phyloP scores from a whole-genome alignment of 2,888 invertebrate species.

The Leptinotarsa rubiginosa region DNA sequence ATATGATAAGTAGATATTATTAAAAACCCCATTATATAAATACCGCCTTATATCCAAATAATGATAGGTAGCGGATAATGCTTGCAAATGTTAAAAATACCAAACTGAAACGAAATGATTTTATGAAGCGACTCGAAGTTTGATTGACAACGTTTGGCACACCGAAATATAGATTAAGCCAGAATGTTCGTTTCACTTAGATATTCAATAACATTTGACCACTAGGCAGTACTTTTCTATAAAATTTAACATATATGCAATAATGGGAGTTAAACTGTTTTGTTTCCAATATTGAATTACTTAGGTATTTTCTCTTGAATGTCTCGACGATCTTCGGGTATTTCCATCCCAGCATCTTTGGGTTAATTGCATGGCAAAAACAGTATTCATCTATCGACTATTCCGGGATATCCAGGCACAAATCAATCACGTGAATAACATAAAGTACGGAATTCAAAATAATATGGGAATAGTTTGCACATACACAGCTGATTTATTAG shows the following conservation, averaged over 20 bases:
- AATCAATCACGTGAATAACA: constrained; percentile 20
- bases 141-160: constrained; percentile 11
- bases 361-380: constrained; percentile 5
- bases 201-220: not conserved
- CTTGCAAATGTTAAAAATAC: constrained; percentile 1
- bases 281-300: constrained; percentile 9
- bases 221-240: constrained; percentile 5
- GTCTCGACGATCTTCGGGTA: constrained; percentile 5
- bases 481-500: constrained; percentile 63
- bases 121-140: not conserved
- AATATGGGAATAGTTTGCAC: constrained; percentile 46
- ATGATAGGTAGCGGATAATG: constrained; percentile 4
- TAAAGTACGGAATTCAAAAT: constrained; percentile 19
- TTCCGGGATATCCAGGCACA: constrained; percentile 15
- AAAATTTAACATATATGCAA: constrained; percentile 5
- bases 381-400: not conserved
- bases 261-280: not conserved
- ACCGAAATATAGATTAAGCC: not conserved
- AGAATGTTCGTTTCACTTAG: not conserved
- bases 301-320: constrained; percentile 20
- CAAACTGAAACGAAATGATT: not conserved
- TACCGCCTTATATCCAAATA: constrained; percentile 8
- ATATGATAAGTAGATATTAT: constrained; percentile 9
- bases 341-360: constrained; percentile 13
- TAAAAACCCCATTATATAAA: not conserved